These are phyloP conservation scores for Clarias magur DNA, from an alignment of 2,113 vertebrate species.

Conservation along the genomic window DNA sequence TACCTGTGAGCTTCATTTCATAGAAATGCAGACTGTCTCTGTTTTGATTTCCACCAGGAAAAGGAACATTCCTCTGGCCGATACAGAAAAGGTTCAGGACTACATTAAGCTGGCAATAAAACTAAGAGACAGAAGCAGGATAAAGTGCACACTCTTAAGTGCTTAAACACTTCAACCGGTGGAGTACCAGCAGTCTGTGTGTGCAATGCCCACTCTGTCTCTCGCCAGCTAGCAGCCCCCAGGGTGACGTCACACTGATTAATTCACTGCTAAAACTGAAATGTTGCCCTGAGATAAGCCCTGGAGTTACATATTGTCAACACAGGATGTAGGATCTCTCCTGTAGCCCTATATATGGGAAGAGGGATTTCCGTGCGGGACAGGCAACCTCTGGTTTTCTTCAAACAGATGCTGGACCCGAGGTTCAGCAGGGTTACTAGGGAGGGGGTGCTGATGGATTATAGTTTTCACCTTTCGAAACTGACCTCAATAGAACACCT, in stretches of 20 bases:
- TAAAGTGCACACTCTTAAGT: slow-evolving; percentile 42
- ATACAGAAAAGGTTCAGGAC: slow-evolving; percentile 9
- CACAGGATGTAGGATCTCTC: slow-evolving; percentile 67
- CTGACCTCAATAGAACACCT: slow-evolving; percentile 69
- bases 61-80: slow-evolving; percentile 10
- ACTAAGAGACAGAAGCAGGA: slow-evolving; percentile 19
- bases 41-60: not conserved
- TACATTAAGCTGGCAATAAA: slow-evolving; percentile 25
- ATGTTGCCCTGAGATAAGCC: slow-evolving; percentile 62
- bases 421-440: slow-evolving; percentile 47
- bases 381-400: slow-evolving; percentile 67
- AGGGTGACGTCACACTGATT: slow-evolving; percentile 56
- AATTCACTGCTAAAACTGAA: slow-evolving; percentile 61
- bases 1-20: slow-evolving; percentile 1
- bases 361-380: slow-evolving; percentile 61
- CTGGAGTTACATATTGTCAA: slow-evolving; percentile 70
- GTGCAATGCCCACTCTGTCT: slow-evolving; percentile 65
- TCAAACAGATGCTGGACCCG: slow-evolving; percentile 60
- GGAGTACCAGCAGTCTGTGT: slow-evolving; percentile 53
- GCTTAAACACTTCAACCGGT: slow-evolving; percentile 36
- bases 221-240: slow-evolving; percentile 65
- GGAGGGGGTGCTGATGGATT: slow-evolving; percentile 68
- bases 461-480: slow-evolving; percentile 64
- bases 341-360: slow-evolving; percentile 59
- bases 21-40: slow-evolving; percentile 4